Evolutionary conservation across 2,113 vertebrate genomes (phyloP).

Genomic region (Dicentrarchus labrax): DNA sequence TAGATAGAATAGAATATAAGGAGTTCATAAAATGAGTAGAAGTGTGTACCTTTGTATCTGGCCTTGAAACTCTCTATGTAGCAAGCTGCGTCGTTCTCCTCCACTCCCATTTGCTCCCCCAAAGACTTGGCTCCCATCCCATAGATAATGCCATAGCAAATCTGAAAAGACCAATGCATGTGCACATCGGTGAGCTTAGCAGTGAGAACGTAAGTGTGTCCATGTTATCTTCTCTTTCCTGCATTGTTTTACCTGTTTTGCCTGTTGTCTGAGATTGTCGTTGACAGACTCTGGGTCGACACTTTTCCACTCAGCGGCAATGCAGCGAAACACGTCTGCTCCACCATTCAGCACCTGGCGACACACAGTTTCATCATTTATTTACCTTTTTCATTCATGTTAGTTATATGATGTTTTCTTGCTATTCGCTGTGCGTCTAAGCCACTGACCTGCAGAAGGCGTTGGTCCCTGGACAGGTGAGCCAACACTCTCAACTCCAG

Average conservation of each 20-base stretch:
- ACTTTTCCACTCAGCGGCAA: constrained; percentile 97
- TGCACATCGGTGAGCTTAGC: background rate
- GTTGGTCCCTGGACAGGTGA: constrained; percentile 90
- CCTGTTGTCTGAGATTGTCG: constrained; percentile 91
- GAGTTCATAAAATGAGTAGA: background rate
- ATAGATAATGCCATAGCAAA: constrained; percentile 99
- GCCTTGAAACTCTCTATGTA: constrained; percentile 97
- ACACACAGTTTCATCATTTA: background rate
- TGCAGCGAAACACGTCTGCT: constrained; percentile 93
- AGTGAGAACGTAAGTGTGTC: background rate
- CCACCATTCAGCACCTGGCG: constrained; percentile 89
- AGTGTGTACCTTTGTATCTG: constrained; percentile 90
- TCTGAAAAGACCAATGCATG: constrained; percentile 80
- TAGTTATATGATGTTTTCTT: background rate
- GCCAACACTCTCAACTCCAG: constrained; percentile 95
- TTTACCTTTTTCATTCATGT: background rate
- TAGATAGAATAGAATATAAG: background rate
- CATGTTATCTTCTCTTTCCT: background rate
- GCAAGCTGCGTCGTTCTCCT: constrained; percentile 91
- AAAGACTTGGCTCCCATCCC: constrained; percentile 97
- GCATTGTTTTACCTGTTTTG: constrained; percentile 90
- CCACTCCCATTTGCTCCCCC: constrained; percentile 96
- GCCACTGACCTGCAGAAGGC: constrained; percentile 84
- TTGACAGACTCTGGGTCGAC: constrained; percentile 87
- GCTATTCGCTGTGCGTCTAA: background rate